These are phyloP conservation scores for Cetonia aurata DNA, from an alignment of 2,888 invertebrate genomes.

Conservation along the genomic window DNA sequence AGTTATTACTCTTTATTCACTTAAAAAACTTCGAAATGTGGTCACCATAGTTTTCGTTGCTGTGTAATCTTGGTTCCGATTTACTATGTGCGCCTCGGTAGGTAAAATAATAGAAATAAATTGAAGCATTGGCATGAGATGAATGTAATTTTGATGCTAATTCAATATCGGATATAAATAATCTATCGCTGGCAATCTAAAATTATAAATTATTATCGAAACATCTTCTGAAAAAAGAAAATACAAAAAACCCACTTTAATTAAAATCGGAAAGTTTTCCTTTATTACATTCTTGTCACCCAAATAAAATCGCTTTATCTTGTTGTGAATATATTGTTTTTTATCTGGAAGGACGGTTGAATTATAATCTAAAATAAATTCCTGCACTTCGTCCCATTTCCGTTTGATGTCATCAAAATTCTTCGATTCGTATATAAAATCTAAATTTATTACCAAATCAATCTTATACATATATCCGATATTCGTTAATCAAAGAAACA, in stretches of 20 bases:
- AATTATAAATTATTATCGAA: background rate
- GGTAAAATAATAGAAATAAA: conserved; percentile 76
- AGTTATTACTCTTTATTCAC: too few species aligned
- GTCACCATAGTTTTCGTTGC: conserved; percentile 71
- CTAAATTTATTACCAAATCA: conserved; percentile 49
- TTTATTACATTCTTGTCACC: conserved; percentile 56
- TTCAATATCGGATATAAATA: conserved; percentile 73
- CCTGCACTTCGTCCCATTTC: conserved; percentile 62
- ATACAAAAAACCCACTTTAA: conserved; percentile 53
- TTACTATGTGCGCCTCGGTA: conserved; percentile 73
- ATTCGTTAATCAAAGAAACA: conserved; percentile 16
- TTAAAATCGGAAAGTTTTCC: conserved; percentile 55
- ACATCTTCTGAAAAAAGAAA: too few species aligned
- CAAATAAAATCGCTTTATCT: conserved; percentile 62
- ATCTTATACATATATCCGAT: too few species aligned
- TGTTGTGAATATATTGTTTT: conserved; percentile 54
- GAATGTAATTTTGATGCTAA: conserved; percentile 74
- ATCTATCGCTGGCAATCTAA: conserved; percentile 75
- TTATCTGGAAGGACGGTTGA: conserved; percentile 57
- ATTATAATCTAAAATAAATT: conserved; percentile 64
- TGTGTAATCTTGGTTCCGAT: conserved; percentile 69
- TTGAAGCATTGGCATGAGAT: conserved; percentile 69
- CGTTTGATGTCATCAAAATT: conserved; percentile 58
- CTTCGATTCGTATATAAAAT: conserved; percentile 58
- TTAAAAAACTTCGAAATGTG: conserved; percentile 15